Evolutionary conservation across 2,888 invertebrate genomes (phyloP).

Genomic region (Isotomurus palustris): DNA sequence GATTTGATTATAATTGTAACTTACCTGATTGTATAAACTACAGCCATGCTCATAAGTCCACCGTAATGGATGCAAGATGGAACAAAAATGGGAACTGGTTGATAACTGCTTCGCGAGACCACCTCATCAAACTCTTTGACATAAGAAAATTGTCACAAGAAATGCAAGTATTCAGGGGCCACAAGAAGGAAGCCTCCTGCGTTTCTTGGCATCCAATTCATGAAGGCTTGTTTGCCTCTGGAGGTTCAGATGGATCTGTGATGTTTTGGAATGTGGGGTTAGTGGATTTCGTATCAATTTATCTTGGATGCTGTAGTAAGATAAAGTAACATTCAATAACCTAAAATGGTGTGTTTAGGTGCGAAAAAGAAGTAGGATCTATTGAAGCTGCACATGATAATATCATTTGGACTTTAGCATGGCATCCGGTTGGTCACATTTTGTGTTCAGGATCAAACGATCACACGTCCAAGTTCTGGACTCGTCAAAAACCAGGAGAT

Average conservation of each 20-base stretch:
- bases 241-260: constrained; percentile 97
- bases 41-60: constrained; percentile 97
- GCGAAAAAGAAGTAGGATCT: constrained; percentile 95
- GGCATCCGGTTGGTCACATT: constrained; percentile 99
- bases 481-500: constrained; percentile 96
- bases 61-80: constrained; percentile 99
- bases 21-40: constrained; percentile 24
- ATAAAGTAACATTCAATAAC: background rate
- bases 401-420: constrained; percentile 97
- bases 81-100: constrained; percentile 99
- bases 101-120: constrained; percentile 95
- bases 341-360: constrained; percentile 54
- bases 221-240: constrained; percentile 94
- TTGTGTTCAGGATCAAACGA: constrained; percentile 99
- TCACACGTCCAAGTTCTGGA: constrained; percentile 99
- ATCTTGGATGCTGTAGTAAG: too few species aligned
- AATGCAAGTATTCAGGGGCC: constrained; percentile 94
- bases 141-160: constrained; percentile 92
- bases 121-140: constrained; percentile 95
- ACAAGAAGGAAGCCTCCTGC: constrained; percentile 97
- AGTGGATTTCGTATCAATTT: too few species aligned
- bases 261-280: constrained; percentile 98
- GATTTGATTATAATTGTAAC: background rate
- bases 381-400: constrained; percentile 99
- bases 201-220: constrained; percentile 98